Percentiles rank a stretch among this genome's conserved stretches.
phyloP scores from a whole-genome alignment of 2,888 invertebrate species.

The Drosophila multiciliata region DNA sequence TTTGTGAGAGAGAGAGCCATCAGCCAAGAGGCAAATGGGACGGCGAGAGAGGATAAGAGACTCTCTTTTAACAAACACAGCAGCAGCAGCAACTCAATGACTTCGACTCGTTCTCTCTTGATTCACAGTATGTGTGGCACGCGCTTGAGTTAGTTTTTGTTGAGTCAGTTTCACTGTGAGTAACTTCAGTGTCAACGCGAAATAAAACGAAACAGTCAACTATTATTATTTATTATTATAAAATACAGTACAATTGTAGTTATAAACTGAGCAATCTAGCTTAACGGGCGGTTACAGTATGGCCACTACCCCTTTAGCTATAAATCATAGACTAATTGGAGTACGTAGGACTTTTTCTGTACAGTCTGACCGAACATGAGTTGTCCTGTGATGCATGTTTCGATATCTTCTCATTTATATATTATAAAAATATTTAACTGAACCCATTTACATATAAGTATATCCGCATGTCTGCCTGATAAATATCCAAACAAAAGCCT shows the following conservation, averaged over 20 bases:
- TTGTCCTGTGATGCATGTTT: conserved; percentile 3
- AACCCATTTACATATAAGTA: background rate
- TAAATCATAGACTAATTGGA: conserved; percentile 59
- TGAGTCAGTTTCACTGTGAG: conserved; percentile 24
- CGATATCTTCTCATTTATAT: conserved; percentile 21
- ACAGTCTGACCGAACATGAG: background rate
- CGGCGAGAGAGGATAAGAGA: conserved; percentile 5
- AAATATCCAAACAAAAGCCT: conserved; percentile 51
- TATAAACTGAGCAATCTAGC: background rate
- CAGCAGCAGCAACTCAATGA: conserved; percentile 1
- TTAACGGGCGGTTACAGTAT: background rate
- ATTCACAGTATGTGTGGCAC: background rate
- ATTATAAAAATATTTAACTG: background rate
- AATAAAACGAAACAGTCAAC: background rate
- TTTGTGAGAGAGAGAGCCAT: conserved; percentile 13
- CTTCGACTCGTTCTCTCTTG: background rate
- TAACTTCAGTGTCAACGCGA: conserved; percentile 17
- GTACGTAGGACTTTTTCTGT: background rate
- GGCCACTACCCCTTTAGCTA: background rate
- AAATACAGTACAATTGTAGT: background rate
- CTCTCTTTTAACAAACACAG: conserved; percentile 17
- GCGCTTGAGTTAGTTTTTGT: conserved; percentile 28
- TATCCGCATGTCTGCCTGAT: conserved; percentile 48
- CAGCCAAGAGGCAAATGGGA: conserved; percentile 3
- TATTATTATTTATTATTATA: background rate